phyloP scores from a whole-genome alignment of 1,140 invertebrate species.

The Sitobion miscanthi region DNA sequence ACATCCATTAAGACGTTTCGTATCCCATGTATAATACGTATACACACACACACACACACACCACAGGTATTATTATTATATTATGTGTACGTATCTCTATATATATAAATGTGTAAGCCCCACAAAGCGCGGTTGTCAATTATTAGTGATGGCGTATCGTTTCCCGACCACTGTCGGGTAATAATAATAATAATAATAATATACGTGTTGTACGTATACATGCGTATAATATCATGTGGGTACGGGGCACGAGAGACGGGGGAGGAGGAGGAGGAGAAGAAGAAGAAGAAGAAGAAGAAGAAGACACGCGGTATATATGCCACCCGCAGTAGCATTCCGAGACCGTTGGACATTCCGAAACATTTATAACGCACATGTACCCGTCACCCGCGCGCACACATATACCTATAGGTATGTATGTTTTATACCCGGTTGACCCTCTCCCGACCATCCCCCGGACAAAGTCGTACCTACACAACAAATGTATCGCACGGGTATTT shows the following conservation, averaged over 20 bases:
- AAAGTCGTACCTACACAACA: neutral
- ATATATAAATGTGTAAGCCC: neutral
- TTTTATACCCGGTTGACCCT: neutral
- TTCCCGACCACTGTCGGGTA: slow-evolving; percentile 27
- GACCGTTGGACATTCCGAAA: slow-evolving; percentile 48
- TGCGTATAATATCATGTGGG: neutral
- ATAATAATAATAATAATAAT: slow-evolving; percentile 12
- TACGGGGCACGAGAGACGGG: neutral
- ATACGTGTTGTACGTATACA: neutral
- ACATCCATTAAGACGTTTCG: slow-evolving; percentile 45
- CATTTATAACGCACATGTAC: neutral
- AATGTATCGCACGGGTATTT: neutral
- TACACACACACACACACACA: neutral
- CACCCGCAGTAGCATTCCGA: slow-evolving; percentile 54
- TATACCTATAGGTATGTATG: neutral
- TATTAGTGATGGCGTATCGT: slow-evolving; percentile 46
- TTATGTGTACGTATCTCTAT: neutral
- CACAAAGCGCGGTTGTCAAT: slow-evolving; percentile 43
- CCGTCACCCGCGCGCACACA: too few species aligned
- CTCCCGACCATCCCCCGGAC: neutral
- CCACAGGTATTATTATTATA: neutral
- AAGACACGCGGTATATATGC: neutral
- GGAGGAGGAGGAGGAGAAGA: too few species aligned
- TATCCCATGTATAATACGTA: neutral
- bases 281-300: neutral